A percentile compares a stretch with the other conserved stretches of the same genome.
Conservation (phyloP, 1,140 invertebrate species). For the Pogonomyrmex barbatus region DNA sequence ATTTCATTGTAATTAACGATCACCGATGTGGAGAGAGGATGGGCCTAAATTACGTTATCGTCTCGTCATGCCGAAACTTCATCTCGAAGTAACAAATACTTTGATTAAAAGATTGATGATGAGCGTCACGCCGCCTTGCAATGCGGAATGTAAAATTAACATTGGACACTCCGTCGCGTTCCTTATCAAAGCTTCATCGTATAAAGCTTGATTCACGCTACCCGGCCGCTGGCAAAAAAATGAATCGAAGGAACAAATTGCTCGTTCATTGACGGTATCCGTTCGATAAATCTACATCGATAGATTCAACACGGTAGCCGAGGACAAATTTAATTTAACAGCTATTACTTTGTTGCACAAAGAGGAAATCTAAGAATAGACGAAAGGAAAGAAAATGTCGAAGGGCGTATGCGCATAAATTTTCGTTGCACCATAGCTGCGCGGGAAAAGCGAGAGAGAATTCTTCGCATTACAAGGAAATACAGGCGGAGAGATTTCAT, state of each 20-base stretch:
- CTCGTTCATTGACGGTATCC: not conserved
- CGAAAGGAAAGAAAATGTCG: not conserved
- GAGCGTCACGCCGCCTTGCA: conserved; percentile 56
- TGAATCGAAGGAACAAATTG: conserved; percentile 22
- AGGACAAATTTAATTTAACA: conserved; percentile 9
- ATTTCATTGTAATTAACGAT: not conserved
- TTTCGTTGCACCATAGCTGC: not conserved
- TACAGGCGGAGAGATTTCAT: not conserved
- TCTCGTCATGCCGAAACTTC: not conserved
- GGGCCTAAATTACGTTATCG: conserved; percentile 5
- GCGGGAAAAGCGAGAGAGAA: not conserved
- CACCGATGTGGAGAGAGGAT: conserved; percentile 5
- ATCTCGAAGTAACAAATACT: conserved; percentile 39
- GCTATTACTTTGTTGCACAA: not conserved
- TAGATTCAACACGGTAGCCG: not conserved
- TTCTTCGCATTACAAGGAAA: not conserved
- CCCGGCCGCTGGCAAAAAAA: not conserved
- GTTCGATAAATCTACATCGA: not conserved
- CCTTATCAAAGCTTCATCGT: conserved; percentile 48
- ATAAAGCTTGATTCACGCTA: conserved; percentile 48
- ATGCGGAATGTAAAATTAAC: conserved; percentile 69
- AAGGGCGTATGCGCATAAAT: not conserved
- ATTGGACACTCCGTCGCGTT: conserved; percentile 35
- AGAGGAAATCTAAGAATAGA: not conserved
- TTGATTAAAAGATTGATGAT: conserved; percentile 55